Evolutionary conservation across 2,113 vertebrate genomes (phyloP).

Genomic region (Laticauda laticaudata): DNA sequence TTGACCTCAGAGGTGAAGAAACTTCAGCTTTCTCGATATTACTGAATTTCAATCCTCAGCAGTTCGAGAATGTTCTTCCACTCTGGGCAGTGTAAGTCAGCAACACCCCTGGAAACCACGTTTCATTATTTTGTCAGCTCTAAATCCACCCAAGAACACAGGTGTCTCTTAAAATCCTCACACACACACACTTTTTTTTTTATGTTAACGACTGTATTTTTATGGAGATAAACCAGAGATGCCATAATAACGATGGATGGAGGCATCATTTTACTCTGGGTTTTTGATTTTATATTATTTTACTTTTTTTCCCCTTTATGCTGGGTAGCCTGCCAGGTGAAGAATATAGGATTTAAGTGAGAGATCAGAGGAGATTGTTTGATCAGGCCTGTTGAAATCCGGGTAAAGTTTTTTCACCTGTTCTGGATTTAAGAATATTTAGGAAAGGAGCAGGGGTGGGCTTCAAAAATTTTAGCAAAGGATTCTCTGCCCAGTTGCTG

Average conservation of each 20-base stretch:
- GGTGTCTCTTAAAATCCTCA: neutral
- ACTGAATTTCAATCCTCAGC: neutral
- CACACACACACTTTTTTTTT: rapidly evolving
- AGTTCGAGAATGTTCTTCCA: neutral
- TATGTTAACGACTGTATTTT: neutral
- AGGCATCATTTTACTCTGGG: neutral
- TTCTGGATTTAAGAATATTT: neutral
- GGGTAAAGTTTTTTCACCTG: neutral
- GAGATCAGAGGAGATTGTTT: neutral
- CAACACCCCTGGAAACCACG: neutral
- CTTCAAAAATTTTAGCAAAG: no score
- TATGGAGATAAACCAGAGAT: neutral
- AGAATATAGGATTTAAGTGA: neutral
- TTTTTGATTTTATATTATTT: neutral
- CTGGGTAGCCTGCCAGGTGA: neutral
- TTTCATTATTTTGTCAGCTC: neutral
- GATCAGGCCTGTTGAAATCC: neutral
- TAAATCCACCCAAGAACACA: neutral
- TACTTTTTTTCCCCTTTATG: neutral
- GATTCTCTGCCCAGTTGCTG: no score
- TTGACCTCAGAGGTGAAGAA: neutral
- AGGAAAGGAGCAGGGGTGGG: neutral
- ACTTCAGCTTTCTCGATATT: neutral
- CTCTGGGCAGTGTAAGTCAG: neutral
- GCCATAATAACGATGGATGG: neutral